Evolutionary conservation across 2,113 vertebrate genomes (phyloP).

Genomic region (Myrmophylax atrothorax): DNA sequence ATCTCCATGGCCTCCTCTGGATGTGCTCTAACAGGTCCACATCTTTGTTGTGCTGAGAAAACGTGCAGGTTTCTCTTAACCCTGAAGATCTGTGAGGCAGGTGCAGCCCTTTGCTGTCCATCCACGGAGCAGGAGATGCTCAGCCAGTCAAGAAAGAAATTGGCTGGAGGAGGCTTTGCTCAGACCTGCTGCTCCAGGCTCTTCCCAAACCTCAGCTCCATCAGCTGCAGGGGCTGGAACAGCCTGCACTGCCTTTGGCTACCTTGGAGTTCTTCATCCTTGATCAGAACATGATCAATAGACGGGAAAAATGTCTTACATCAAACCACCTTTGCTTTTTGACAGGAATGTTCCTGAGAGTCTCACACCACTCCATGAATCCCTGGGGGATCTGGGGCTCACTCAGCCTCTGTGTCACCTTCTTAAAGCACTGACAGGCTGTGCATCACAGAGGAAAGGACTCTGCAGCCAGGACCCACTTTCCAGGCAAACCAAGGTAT

Average conservation of each 20-base stretch:
- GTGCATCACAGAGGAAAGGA: neutral
- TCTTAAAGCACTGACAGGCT: neutral
- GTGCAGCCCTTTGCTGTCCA: neutral
- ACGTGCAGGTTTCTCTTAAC: neutral
- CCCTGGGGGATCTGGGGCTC: neutral
- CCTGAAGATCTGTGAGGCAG: neutral
- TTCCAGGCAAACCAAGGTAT: neutral
- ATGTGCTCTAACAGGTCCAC: fast-evolving
- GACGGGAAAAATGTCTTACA: fast-evolving
- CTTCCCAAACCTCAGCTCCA: neutral
- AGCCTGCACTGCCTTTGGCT: neutral
- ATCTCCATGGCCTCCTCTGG: fast-evolving
- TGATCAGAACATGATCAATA: neutral
- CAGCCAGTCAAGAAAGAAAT: neutral
- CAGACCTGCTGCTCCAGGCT: neutral
- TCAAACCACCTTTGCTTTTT: neutral
- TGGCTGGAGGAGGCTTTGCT: neutral
- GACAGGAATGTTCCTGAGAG: neutral
- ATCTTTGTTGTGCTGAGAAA: fast-evolving
- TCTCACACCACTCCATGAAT: neutral
- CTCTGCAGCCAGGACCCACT: neutral
- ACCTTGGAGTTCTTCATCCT: neutral
- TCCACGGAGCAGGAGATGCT: neutral
- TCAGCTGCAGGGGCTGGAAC: neutral
- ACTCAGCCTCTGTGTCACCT: neutral